Base-by-base conservation (phyloP, 2,113 vertebrate genomes). In the Dicerorhinus sumatrensis region DNA sequence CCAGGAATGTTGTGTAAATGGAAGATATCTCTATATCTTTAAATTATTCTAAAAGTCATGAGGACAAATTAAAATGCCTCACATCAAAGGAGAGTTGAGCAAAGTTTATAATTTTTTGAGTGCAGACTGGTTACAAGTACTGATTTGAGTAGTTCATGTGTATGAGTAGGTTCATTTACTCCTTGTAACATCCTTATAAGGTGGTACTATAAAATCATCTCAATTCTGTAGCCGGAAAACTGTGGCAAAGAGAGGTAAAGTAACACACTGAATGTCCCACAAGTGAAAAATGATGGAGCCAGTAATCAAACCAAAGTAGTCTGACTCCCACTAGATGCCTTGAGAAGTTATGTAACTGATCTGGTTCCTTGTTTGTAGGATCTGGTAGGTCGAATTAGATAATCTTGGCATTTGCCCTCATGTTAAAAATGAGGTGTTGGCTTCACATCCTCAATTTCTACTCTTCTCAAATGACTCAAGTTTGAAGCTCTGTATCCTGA, bases 391-490 rank as follows among this genome's bases (percentile, higher is more conserved):
- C 56, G 65, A 88, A 56, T 69, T 33, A 92, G 62, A 69, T 76
- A 48, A 60, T 58, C 51, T 62, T 94, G 77, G 85, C 76, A 91
- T 93, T 92, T 80, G n/a, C 48, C 77, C 67, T 89, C 21, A 46
- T 63, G 73, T 96, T 97, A 96, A 96, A 95, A 91, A 88, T 58
- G 93, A 81, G 86, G 54, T 36, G 51, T 80, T 84, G 10, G 51
- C 25, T 80, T 95, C 82, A 82, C 63, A 83, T 17, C 92, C 63
- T 95, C 20, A 60, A 36, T 96, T 79, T 70, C 88, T 75, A 16
- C 69, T 96, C 58, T 73, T 23, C 25, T 95, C 65, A 69, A 27
- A 60, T 3, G 51, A 80, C 67, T 96, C 89, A 91, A 48, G 29
- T 85, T 60, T 86, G 86, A 85, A 95, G 65, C 48, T 85, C 11